Evolutionary conservation across 2,888 invertebrate species (phyloP), one percentile per base, ranked within the genome.

Genomic region (Diplolepis rosae): DNA sequence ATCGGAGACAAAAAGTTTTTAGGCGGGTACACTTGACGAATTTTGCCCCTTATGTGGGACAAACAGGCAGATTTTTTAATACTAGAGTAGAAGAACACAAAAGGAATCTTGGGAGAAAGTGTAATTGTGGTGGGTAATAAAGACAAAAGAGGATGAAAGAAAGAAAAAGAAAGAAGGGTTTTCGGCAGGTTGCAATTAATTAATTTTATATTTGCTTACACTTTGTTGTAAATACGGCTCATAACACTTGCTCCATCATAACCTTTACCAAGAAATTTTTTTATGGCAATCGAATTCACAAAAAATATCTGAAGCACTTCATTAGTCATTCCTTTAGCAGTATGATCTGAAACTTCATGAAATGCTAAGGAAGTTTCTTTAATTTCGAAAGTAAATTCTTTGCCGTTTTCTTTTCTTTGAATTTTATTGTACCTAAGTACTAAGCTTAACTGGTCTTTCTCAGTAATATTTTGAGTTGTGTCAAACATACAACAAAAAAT

Each of bases 231-330:
- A 32, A 71, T 74, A 54, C 81, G 81, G 73, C 80, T 81, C 81
- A 82, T 83, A 2, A 82, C 79, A 75, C 79, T 80, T 70, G 83
- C 83, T 72, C 83, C 83, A 75, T 85, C 83, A 75, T 85, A 84
- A 32, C 76, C 76, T 75, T 82, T 79, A n/a, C 80, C 77, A 15
- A 65, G 45, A 70, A 72, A 77, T 72, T 77, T 75, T 65, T 71
- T 52, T 35, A 79, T 35, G 74, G 77, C 72, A 70, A 80, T 79
- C 7, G 27, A 65, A 66, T 65, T 68, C 52, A 51, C 65, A 18
- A 52, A 54, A 27, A 74, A 69, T 27, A 68, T 27, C n/a, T 67
- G 18, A 6, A 74, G 56, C 22, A 74, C 71, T 51, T 65, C 35
- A 13, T 50, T 32, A 50, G 56, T 52, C 30, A 69, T 42, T 27